Evolutionary conservation across 1,140 invertebrate species (phyloP), one percentile per base, ranked within the genome.

Genomic region (Drosophila erecta): DNA sequence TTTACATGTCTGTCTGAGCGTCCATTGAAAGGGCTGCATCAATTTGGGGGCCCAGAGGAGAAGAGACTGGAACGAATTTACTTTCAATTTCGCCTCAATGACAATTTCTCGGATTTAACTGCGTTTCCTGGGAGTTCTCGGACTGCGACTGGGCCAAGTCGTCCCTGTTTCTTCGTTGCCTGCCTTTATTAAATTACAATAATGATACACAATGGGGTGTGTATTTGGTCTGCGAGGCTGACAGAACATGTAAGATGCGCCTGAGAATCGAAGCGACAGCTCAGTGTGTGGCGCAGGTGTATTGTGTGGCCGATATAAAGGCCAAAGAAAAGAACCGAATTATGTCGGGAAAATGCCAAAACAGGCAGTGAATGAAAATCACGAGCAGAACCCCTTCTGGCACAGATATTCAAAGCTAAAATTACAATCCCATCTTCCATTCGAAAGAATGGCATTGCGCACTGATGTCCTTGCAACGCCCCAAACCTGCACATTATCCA

Each of bases 41-140:
- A 81, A 66, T 57, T 61, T 30, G 20, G 24, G 6, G 22, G 22
- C 40, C 4, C 37, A 38, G 12, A 5, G 11, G 3, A 55, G 54
- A 47, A 55, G n/a, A 22, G 54, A 22, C 56, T n/a, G 58, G 30
- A 53, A 56, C 53, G 43, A 76, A 79, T 59, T 76, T 76, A 79
- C 80, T 75, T 76, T 76, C 71, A 53, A 58, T 79, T 84, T 81
- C 58, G 50, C 50, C 51, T 57, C 43, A 71, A 67, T 67, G 81
- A 72, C 71, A 84, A 64, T 84, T 79, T 46, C 44, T 47, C 46
- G 58, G 71, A 67, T 72, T 84, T 79, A 79, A 84, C 76, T 84
- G 58, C 27, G 61, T 72, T 76, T 79, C 61, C 66, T 81, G 78
- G 61, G 59, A 54, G 77, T 27, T 35, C 17, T 11, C 46, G 24